Conservation (phyloP, 1,140 invertebrate genomes). For the Drosophila parabipectinata region DNA sequence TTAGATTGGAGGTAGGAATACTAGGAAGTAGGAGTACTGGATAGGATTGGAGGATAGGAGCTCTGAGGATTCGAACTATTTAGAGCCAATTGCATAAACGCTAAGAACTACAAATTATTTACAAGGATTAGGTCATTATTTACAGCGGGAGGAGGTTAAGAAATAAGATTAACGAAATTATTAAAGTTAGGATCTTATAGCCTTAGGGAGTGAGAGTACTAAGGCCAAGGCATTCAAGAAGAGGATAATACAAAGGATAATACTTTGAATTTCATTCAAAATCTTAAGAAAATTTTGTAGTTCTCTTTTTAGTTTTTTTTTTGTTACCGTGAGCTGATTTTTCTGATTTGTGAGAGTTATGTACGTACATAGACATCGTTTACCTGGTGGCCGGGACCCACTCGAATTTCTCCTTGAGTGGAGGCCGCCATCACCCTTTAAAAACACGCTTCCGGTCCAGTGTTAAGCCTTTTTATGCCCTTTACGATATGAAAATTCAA, state of each 20-base stretch:
- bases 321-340: slow-evolving; percentile 85
- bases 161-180: slow-evolving; percentile 9
- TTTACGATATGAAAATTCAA: slow-evolving; percentile 82
- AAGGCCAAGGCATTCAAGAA: background rate
- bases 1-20: background rate
- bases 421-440: slow-evolving; percentile 86
- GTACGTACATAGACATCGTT: slow-evolving; percentile 87
- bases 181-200: slow-evolving; percentile 10
- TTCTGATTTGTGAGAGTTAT: slow-evolving; percentile 85
- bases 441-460: slow-evolving; percentile 84
- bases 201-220: background rate
- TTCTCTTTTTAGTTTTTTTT: slow-evolving; percentile 42
- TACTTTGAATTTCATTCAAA: slow-evolving; percentile 5
- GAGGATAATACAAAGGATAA: slow-evolving; percentile 31
- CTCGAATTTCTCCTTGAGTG: slow-evolving; percentile 97
- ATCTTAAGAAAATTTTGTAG: slow-evolving; percentile 50
- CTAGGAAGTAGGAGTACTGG: slow-evolving; percentile 5
- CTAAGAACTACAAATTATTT: slow-evolving; percentile 49
- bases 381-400: slow-evolving; percentile 97
- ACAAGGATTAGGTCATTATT: slow-evolving; percentile 32
- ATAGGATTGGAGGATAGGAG: slow-evolving; percentile 24
- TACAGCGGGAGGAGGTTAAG: slow-evolving; percentile 5
- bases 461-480: slow-evolving; percentile 84
- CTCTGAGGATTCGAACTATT: slow-evolving; percentile 27
- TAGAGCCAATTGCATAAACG: slow-evolving; percentile 45